Evolutionary conservation across 2,888 invertebrate species (phyloP).

Genomic region (Drosophila kambysellisi): DNA sequence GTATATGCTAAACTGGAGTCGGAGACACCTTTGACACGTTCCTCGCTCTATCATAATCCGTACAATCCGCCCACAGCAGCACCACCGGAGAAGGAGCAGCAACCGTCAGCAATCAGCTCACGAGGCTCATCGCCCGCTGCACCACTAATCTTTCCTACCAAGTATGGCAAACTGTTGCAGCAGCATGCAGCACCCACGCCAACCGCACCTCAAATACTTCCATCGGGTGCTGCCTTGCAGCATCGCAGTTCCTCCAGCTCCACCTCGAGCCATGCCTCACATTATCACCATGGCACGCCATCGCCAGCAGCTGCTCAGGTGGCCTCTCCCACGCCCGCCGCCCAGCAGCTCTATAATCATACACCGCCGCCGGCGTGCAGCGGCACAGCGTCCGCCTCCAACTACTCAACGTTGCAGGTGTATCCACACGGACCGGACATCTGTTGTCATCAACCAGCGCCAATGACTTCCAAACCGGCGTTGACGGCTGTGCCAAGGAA

Average conservation of each 20-base stretch:
- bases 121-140: conserved; percentile 44
- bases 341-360: conserved; percentile 41
- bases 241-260: conserved; percentile 26
- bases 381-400: conserved; percentile 27
- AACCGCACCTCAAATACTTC: conserved; percentile 13
- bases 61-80: conserved; percentile 61
- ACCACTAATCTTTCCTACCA: conserved; percentile 71
- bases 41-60: conserved; percentile 79
- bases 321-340: conserved; percentile 73
- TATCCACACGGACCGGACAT: conserved; percentile 73
- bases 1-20: conserved; percentile 59
- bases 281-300: conserved; percentile 66
- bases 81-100: conserved; percentile 22
- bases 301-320: conserved; percentile 77
- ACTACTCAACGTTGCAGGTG: conserved; percentile 66
- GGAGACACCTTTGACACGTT: conserved; percentile 50
- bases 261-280: conserved; percentile 30
- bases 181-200: conserved; percentile 37
- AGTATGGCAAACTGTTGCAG: conserved; percentile 72
- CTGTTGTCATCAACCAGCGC: conserved; percentile 55
- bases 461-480: conserved; percentile 3
- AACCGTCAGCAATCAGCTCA: conserved; percentile 9
- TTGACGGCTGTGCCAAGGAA: conserved; percentile 52
- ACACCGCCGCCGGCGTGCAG: conserved; percentile 39
- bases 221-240: conserved; percentile 17